These are phyloP conservation scores for Disparrhopalites patrizii DNA, from an alignment of 2,888 invertebrate species.

Conservation along the genomic window DNA sequence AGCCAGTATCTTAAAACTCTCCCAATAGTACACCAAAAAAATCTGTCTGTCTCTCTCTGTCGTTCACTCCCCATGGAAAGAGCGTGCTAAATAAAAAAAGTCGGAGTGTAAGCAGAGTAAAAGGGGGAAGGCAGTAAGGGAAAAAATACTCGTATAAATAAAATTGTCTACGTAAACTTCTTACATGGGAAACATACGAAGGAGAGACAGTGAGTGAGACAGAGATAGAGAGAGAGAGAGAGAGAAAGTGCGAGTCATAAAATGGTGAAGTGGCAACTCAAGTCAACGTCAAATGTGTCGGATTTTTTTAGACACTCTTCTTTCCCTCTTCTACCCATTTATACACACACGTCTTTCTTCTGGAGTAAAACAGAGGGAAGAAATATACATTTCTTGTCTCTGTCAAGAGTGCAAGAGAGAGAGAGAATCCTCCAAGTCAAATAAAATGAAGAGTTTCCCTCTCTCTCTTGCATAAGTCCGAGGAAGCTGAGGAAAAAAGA, in stretches of 20 bases:
- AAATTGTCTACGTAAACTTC: conserved; percentile 4
- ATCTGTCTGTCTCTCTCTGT: neutral
- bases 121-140: too few species aligned
- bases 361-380: neutral
- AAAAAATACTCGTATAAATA: conserved; percentile 1
- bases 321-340: too few species aligned
- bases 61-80: too few species aligned
- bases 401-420: conserved; percentile 26
- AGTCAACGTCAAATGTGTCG: conserved; percentile 27
- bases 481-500: neutral
- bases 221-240: neutral
- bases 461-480: neutral
- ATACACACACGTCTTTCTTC: conserved; percentile 2
- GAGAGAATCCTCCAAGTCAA: too few species aligned
- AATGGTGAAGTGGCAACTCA: conserved; percentile 24
- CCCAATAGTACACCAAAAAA: too few species aligned
- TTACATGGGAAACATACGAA: too few species aligned
- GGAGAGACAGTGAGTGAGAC: neutral
- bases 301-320: conserved; percentile 2
- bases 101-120: neutral
- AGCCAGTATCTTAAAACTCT: too few species aligned
- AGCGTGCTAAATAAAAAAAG: neutral
- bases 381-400: neutral
- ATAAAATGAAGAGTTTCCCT: conserved; percentile 29
- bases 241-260: conserved; percentile 22